Percentiles rank a stretch among this genome's conserved stretches.
phyloP scores from a whole-genome alignment of 2,113 vertebrate species.

The Microtus richardsoni region DNA sequence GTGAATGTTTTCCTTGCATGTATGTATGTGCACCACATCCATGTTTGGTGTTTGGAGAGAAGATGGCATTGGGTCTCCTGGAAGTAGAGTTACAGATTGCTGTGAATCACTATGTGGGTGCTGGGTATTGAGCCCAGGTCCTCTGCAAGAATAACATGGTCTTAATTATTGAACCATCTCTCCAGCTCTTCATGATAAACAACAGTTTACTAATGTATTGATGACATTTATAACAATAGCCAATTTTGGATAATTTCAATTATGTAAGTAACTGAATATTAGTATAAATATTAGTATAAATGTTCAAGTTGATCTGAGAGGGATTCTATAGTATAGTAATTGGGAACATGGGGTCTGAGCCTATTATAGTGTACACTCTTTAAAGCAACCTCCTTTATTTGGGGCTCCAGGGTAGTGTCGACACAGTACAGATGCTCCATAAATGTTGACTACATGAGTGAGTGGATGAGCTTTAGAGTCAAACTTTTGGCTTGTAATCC shows the following conservation, averaged over 20 bases:
- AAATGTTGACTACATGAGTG: neutral
- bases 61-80: neutral
- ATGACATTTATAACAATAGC: neutral
- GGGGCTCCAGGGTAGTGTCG: too few relatives aligned
- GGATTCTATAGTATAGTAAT: neutral
- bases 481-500: neutral
- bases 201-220: neutral
- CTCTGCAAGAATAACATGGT: neutral
- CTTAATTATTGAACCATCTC: neutral
- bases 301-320: neutral
- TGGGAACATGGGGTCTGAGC: neutral
- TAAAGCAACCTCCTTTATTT: neutral
- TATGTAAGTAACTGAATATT: neutral
- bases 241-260: neutral
- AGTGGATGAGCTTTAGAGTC: neutral
- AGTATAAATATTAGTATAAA: neutral
- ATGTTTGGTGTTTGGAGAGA: neutral
- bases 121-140: neutral
- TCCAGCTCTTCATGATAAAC: neutral
- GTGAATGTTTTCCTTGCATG: neutral
- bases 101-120: neutral
- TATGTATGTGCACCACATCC: neutral
- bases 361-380: neutral
- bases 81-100: neutral
- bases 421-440: neutral